These are phyloP conservation scores for Norana najaformis DNA, from an alignment of 2,888 invertebrate species.

Conservation along the genomic window DNA sequence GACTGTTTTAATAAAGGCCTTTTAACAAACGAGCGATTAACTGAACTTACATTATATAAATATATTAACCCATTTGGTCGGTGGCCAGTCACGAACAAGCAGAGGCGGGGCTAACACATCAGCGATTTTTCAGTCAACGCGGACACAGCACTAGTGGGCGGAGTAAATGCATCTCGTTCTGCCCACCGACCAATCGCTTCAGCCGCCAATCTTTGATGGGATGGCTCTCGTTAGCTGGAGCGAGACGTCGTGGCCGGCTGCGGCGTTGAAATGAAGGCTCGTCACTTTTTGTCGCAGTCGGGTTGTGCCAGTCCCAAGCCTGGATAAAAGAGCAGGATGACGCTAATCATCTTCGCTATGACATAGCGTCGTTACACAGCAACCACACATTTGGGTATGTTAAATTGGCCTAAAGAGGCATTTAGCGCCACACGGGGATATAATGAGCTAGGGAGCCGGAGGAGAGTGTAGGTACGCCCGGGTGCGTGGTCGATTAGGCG, in stretches of 20 bases:
- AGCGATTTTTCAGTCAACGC: neutral
- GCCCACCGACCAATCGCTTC: neutral
- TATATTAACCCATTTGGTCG: neutral
- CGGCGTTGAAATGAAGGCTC: neutral
- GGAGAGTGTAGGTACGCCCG: neutral
- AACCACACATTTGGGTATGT: no score
- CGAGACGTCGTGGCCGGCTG: neutral
- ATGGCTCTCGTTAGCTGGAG: neutral
- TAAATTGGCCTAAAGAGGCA: conserved; percentile 13
- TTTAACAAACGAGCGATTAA: neutral
- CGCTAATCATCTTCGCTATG: no score
- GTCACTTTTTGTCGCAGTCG: no score
- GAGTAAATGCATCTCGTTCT: neutral
- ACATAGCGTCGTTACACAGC: no score
- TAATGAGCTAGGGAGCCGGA: no score
- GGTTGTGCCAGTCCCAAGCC: no score
- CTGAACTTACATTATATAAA: neutral
- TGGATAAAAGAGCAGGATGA: no score
- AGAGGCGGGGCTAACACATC: neutral
- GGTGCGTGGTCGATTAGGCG: neutral
- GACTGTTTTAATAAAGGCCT: neutral
- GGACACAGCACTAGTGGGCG: no score
- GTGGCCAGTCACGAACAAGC: neutral
- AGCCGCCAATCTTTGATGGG: neutral
- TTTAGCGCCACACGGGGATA: neutral